These are phyloP conservation scores for Cheiracanthium punctorium DNA, from an alignment of 2,888 invertebrate species.

Conservation along the genomic window DNA sequence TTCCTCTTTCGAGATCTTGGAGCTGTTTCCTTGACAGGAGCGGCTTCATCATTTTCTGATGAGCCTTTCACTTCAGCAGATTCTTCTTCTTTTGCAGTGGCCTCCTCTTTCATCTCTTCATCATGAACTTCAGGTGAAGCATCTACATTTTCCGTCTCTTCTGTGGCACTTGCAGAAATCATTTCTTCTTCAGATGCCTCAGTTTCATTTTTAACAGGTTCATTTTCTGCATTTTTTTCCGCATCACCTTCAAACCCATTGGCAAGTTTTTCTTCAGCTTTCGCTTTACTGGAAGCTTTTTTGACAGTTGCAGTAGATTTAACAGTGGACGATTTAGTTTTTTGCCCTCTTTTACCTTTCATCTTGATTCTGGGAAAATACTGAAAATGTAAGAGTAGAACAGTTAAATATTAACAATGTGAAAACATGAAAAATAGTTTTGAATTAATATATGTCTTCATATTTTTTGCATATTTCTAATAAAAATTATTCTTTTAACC, in stretches of 20 bases:
- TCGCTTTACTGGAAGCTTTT: constrained; percentile 16
- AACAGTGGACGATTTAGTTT: constrained; percentile 14
- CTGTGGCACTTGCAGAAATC: background rate
- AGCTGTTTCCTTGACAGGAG: background rate
- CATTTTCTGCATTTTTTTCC: constrained; percentile 1
- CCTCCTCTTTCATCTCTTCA: constrained; percentile 12
- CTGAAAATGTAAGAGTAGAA: too few relatives aligned
- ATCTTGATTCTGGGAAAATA: too few relatives aligned
- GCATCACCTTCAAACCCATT: constrained; percentile 17
- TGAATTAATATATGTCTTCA: too few relatives aligned
- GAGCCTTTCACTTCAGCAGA: too few relatives aligned
- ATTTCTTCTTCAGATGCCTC: constrained; percentile 6
- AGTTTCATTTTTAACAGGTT: background rate
- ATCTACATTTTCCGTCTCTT: constrained; percentile 17
- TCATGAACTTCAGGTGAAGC: background rate
- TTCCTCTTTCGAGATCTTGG: background rate
- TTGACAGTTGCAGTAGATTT: constrained; percentile 11
- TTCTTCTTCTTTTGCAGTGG: background rate
- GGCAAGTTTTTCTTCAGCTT: background rate
- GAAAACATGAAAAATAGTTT: too few relatives aligned
- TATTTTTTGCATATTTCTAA: too few relatives aligned
- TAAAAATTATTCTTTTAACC: too few relatives aligned
- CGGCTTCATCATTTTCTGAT: background rate
- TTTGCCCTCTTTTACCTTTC: too few relatives aligned
- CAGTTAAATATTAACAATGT: too few relatives aligned